A percentile compares a stretch with the other conserved stretches of the same genome.
Conservation (phyloP, 30 jellyfish, hydroid and myxozoan genomes). For the Sanderia malayensis region DNA sequence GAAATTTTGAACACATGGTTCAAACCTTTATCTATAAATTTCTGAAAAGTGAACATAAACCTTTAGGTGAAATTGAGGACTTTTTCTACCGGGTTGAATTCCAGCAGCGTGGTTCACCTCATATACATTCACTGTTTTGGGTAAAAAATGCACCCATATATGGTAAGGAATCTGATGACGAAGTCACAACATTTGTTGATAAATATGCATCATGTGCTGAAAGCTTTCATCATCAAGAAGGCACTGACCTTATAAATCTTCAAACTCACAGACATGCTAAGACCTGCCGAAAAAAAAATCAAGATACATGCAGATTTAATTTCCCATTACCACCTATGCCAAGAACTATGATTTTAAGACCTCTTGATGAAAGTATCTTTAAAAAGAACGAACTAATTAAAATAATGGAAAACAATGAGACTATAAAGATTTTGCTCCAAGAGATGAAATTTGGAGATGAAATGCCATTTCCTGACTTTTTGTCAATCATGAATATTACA, state of each 20-base stretch:
- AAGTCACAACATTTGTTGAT: conserved; percentile 17
- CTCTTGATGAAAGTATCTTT: not conserved
- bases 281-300: conserved; percentile 40
- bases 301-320: conserved; percentile 50
- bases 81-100: conserved; percentile 21
- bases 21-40: conserved; percentile 4
- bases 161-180: conserved; percentile 1
- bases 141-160: conserved; percentile 18
- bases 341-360: conserved; percentile 15
- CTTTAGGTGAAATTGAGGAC: conserved; percentile 16
- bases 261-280: conserved; percentile 58
- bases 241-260: not conserved
- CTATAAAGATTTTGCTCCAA: not conserved
- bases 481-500: conserved; percentile 1
- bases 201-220: conserved; percentile 14
- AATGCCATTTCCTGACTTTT: conserved; percentile 9
- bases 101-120: conserved; percentile 50
- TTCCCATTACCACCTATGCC: conserved; percentile 39
- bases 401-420: not conserved
- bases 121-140: conserved; percentile 38
- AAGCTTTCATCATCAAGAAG: too few relatives aligned
- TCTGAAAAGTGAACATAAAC: conserved; percentile 14
- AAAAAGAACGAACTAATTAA: not conserved
- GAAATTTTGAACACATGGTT: conserved; percentile 16
- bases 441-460: conserved; percentile 26